Evolutionary conservation across 2,888 invertebrate genomes (phyloP), one percentile per base, ranked within the genome.

Genomic region (Anthoptus insignis): DNA sequence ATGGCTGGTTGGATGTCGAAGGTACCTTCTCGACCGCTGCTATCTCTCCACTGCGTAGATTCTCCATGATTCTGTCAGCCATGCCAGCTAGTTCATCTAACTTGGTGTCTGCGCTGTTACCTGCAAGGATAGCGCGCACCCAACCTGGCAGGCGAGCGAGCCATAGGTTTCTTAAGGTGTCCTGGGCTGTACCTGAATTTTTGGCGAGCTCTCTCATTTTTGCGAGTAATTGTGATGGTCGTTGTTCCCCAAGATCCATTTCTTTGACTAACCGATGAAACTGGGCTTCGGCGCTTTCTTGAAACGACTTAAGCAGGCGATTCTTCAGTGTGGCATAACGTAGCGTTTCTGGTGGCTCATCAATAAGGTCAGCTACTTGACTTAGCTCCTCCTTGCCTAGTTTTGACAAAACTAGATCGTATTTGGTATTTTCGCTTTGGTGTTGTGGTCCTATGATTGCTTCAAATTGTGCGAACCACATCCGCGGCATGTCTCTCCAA

Each of bases 391-490:
- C n/a, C n/a, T n/a, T n/a, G n/a, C n/a, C n/a, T n/a, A n/a, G n/a
- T n/a, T n/a, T n/a, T n/a, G n/a, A n/a, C n/a, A n/a, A n/a, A n/a
- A n/a, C n/a, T n/a, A n/a, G n/a, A n/a, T n/a, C n/a, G n/a, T n/a
- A n/a, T n/a, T n/a, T n/a, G n/a, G n/a, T n/a, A n/a, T n/a, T n/a
- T n/a, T n/a, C n/a, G n/a, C 39, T 2, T 27, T 59, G 59, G 16
- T 39, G 37, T 27, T 59, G 59, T 14, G 59, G 59, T 21, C 39
- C 39, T 3, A 52, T n/a, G 8, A 39, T 34, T 1, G 50, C 50
- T 39, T 59, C 27, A 19, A 59, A 59, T 39, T 59, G 59, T 13
- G 13, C 16, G 27, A 59, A 59, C 52, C 52, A 59, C 39, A 59
- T 39, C 7, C 52, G 22, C 1, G 59, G 39, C 50, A 50, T 50